Base-by-base conservation (phyloP, 2,113 vertebrate species). In the Eudorcas thomsonii region DNA sequence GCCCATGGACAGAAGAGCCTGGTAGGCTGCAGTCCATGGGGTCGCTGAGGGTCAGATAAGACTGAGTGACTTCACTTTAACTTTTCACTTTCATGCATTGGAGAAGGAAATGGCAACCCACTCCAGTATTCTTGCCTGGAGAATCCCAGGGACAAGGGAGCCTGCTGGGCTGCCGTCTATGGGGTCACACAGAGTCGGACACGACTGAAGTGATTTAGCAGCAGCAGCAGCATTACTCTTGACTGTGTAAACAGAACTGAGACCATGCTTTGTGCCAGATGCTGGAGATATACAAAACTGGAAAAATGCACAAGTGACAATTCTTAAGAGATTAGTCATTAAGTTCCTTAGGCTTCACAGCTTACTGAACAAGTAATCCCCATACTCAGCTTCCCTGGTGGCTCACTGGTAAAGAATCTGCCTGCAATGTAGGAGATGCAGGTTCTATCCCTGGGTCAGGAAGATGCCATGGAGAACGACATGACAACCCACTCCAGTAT, bases 11-110 rank as follows among this genome's bases (percentile, higher is more conserved):
- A 3, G 55, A 57, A 23, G 55, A 57, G 55, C 3, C 55, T 57
- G 55, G 55, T 25, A 10, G 8, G 55, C 55, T 57, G 55, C 8
- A 57, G 55, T 26, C 57, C 26, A 26, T 5, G 25, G 25, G 57
- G 57, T 59, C 25, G 2, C 25, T 26, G 23, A 59, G 57, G 11
- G 10, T 59, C 2, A 1, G 57, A 59, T 9, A 59, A 0, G 4
- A 59, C 57, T 59, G 57, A 59, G 23, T 8, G 9, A 10, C 55
- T 57, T 57, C 9, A 25, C 55, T 57, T 57, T 57, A 0, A 57
- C 55, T 57, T 57, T 57, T 57, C 55, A 57, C 3, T 25, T 57
- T 57, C 55, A 11, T 57, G 23, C 55, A 57, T 4, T 25, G 0
- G 23, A 59, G 23, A 59, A 59, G 23, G 57, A 10, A 59, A 11